These are phyloP conservation scores for Zapus hudsonius DNA, from an alignment of 2,113 vertebrate genomes.

Conservation along the genomic window DNA sequence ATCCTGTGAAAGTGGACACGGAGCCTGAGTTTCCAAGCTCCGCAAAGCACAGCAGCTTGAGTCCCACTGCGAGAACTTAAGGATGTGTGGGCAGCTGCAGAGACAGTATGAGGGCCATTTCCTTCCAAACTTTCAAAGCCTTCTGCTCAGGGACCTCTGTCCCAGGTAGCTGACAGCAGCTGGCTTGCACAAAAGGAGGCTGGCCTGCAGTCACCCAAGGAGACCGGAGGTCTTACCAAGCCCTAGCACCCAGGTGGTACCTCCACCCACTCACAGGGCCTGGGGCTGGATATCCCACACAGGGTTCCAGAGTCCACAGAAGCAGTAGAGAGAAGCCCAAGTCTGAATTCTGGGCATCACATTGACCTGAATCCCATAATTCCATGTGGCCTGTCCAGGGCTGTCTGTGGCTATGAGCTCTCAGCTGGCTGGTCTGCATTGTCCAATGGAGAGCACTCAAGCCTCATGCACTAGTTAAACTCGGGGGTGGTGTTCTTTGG, in stretches of 20 bases:
- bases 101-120: accelerated
- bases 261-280: accelerated
- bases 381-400: accelerated
- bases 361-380: accelerated
- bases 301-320: not conserved
- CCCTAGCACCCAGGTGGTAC: not conserved
- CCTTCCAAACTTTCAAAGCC: not conserved
- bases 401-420: too few relatives aligned
- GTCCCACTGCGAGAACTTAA: accelerated
- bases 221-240: accelerated
- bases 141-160: too few relatives aligned
- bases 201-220: not conserved
- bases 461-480: not conserved
- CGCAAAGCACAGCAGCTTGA: not conserved
- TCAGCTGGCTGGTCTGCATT: accelerated
- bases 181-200: not conserved
- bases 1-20: accelerated
- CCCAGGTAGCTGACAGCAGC: not conserved
- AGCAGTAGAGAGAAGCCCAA: accelerated
- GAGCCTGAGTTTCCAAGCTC: not conserved
- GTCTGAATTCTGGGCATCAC: accelerated
- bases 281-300: not conserved
- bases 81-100: accelerated
- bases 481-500: not conserved
- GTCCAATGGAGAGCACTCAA: accelerated